Conservation (phyloP, 1,140 invertebrate species). For the Zaprionus davidi region DNA sequence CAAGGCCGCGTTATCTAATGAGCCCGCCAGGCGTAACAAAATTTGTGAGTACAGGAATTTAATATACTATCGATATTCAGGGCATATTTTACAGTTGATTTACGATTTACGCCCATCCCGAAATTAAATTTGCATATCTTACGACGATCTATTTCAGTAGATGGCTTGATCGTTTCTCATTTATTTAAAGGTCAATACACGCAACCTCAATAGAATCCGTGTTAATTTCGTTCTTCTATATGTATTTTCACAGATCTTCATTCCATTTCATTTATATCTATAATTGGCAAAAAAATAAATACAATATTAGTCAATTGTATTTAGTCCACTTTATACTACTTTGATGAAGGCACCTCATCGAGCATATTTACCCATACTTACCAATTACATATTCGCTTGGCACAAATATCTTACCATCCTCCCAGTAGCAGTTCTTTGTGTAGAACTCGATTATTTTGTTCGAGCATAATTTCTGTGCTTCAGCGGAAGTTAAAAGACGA, state of each 20-base stretch:
- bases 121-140: neutral
- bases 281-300: no score
- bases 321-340: no score
- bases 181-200: no score
- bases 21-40: conserved; percentile 52
- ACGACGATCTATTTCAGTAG: neutral
- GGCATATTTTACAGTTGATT: neutral
- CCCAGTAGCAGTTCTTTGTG: neutral
- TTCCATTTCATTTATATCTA: neutral
- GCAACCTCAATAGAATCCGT: no score
- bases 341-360: neutral
- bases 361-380: neutral
- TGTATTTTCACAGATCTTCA: neutral
- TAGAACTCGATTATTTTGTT: neutral
- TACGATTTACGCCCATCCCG: neutral
- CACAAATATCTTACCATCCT: neutral
- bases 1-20: conserved; percentile 56
- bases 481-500: neutral
- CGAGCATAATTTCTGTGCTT: neutral
- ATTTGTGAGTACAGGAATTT: conserved; percentile 53
- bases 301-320: no score
- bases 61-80: neutral
- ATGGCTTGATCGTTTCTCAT: no score
- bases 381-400: conserved; percentile 9
- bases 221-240: no score